phyloP scores from a whole-genome alignment of 92 coral and sea anemone species.

The Heteractis magnifica region DNA sequence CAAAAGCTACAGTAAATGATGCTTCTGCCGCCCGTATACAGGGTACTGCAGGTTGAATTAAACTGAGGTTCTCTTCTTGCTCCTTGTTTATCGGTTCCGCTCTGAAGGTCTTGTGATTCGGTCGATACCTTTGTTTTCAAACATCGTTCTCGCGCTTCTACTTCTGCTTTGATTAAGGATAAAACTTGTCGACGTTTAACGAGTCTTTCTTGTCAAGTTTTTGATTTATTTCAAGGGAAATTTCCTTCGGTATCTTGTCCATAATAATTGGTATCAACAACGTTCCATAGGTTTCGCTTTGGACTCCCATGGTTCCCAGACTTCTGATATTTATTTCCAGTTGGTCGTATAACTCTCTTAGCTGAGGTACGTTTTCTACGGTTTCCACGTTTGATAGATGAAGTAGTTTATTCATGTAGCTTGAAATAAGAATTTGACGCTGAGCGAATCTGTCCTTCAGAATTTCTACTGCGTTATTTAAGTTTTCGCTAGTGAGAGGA shows the following conservation, averaged over 20 bases:
- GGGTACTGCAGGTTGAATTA: not conserved
- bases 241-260: conserved; percentile 27
- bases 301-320: conserved; percentile 12
- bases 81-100: not conserved
- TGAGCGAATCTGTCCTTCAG: not conserved
- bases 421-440: not conserved
- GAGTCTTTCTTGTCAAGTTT: not conserved
- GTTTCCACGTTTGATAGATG: not conserved
- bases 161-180: not conserved
- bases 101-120: not conserved
- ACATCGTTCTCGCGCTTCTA: not conserved
- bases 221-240: conserved; percentile 21
- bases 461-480: too few species aligned
- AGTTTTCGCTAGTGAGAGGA: too few species aligned
- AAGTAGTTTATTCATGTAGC: not conserved
- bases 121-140: not conserved
- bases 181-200: not conserved
- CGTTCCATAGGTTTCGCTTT: conserved; percentile 12
- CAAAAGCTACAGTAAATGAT: not conserved
- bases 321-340: conserved; percentile 38
- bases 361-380: not conserved
- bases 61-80: not conserved
- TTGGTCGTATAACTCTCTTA: conserved; percentile 31
- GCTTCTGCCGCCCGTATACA: not conserved
- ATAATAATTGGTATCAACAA: conserved; percentile 29